phyloP scores from a whole-genome alignment of 2,113 vertebrate species.

The Balaenoptera acutorostrata region DNA sequence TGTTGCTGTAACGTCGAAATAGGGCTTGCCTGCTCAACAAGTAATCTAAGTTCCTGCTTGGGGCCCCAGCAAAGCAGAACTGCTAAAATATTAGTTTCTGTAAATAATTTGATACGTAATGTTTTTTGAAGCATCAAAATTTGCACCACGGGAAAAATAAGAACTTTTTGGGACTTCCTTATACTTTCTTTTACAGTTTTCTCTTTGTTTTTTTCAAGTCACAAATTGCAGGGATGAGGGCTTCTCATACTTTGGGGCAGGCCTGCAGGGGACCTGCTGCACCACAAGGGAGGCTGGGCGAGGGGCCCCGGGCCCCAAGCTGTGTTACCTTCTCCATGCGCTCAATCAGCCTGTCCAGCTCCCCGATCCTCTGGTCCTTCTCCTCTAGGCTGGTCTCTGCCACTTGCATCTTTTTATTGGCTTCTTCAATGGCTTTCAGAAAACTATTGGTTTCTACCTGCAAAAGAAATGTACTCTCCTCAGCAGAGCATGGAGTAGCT shows the following conservation, averaged over 20 bases:
- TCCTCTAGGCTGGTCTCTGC: slow-evolving; percentile 91
- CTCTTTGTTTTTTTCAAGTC: not conserved
- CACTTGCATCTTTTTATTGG: slow-evolving; percentile 86
- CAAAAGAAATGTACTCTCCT: slow-evolving; percentile 35
- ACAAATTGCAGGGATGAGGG: not conserved
- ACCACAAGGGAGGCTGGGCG: no score
- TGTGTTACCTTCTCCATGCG: slow-evolving; percentile 90
- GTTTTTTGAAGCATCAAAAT: not conserved
- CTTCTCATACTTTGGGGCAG: not conserved
- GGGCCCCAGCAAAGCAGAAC: not conserved
- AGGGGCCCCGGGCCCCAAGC: no score
- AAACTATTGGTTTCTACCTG: slow-evolving; percentile 92
- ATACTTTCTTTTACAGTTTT: not conserved
- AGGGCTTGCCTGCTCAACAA: not conserved
- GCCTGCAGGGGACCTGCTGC: not conserved
- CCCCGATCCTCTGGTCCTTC: slow-evolving; percentile 90
- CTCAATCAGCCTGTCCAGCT: slow-evolving; percentile 91
- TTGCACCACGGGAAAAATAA: not conserved
- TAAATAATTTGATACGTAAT: not conserved
- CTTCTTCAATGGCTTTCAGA: slow-evolving; percentile 91
- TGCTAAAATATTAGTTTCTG: not conserved
- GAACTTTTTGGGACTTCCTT: not conserved
- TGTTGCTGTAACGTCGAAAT: not conserved
- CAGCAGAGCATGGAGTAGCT: not conserved
- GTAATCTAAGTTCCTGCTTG: not conserved